Percentiles rank a stretch among this genome's conserved stretches.
These are phyloP conservation scores for Albula glossodonta DNA, from an alignment of 2,113 vertebrate genomes.

Conservation along the genomic window DNA sequence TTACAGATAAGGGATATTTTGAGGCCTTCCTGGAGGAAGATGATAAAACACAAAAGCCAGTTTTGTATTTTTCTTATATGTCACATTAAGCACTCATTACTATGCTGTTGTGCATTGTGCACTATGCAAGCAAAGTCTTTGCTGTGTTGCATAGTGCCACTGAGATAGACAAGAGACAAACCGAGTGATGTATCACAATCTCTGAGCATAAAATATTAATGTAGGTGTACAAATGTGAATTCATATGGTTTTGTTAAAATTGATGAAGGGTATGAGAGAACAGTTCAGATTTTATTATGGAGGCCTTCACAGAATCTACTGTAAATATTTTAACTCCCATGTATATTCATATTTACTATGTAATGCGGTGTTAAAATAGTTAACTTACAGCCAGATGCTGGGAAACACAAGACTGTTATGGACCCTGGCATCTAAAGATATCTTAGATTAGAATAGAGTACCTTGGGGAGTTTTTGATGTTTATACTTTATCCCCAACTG, in stretches of 20 bases:
- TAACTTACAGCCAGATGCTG: background rate
- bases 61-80: background rate
- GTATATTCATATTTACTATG: too few species aligned
- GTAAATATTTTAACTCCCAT: background rate
- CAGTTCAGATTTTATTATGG: background rate
- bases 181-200: background rate
- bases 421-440: background rate
- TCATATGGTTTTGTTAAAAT: too few species aligned
- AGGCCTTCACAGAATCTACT: too few species aligned
- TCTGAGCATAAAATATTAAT: too few species aligned
- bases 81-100: background rate
- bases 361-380: background rate
- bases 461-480: background rate
- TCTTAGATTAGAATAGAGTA: background rate
- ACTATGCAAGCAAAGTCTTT: background rate
- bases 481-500: background rate
- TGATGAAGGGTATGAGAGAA: background rate
- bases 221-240: too few species aligned
- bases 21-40: background rate
- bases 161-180: background rate
- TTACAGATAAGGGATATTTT: constrained; percentile 5
- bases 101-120: background rate
- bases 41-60: background rate
- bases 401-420: background rate
- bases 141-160: background rate